phyloP scores from a whole-genome alignment of 2,113 vertebrate species.

The Pedetes capensis region DNA sequence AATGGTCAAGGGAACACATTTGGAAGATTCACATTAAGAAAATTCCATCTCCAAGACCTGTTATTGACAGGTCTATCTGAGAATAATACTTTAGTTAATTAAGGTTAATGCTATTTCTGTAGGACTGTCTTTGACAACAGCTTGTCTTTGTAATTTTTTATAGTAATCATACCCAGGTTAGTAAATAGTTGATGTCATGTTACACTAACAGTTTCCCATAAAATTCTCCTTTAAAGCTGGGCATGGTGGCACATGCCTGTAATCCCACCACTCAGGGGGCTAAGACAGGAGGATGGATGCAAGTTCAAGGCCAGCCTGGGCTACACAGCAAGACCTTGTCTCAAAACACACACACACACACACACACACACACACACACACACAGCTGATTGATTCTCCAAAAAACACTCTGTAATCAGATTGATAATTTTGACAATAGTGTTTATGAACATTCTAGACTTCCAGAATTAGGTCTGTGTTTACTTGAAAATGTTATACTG shows the following conservation, averaged over 20 bases:
- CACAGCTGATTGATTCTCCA: neutral
- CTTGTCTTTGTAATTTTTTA: conserved; percentile 1
- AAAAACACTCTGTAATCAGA: neutral
- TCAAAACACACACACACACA: neutral
- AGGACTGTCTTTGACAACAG: neutral
- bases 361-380: neutral
- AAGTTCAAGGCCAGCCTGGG: too few species aligned
- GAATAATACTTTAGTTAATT: neutral
- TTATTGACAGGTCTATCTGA: neutral
- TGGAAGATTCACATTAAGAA: conserved; percentile 6
- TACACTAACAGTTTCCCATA: neutral
- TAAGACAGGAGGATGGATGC: too few species aligned
- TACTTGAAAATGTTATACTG: neutral
- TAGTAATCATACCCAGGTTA: conserved; percentile 16
- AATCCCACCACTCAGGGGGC: too few species aligned
- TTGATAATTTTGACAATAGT: neutral
- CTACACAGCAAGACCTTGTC: too few species aligned
- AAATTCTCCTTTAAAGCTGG: too few species aligned
- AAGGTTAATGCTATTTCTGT: neutral
- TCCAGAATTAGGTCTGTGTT: neutral
- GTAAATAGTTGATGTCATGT: neutral
- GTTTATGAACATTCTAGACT: neutral
- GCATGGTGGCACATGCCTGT: too few species aligned
- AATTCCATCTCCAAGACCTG: neutral
- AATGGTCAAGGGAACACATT: neutral